These are phyloP conservation scores for Grammomys dolichurus DNA, from an alignment of 2,113 vertebrate genomes.

Conservation along the genomic window DNA sequence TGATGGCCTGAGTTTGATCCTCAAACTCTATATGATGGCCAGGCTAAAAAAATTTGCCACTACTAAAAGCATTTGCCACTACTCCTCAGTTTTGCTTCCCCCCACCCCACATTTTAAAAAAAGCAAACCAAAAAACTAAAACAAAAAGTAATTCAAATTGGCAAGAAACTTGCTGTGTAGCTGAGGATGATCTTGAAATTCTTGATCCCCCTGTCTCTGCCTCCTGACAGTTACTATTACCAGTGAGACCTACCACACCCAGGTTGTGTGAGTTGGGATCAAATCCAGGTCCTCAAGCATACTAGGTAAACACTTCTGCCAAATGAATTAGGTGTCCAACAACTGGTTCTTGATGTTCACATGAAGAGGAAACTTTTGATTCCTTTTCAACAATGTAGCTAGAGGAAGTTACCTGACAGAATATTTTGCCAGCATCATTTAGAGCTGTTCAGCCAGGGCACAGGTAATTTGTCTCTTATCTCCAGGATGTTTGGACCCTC, in stretches of 20 bases:
- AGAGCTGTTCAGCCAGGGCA: not conserved
- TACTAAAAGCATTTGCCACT: not conserved
- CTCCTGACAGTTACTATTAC: not conserved
- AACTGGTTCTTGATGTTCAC: not conserved
- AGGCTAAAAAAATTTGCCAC: too few species aligned
- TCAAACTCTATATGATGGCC: not conserved
- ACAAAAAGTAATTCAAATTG: not conserved
- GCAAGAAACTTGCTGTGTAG: not conserved
- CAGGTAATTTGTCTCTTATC: slow-evolving; percentile 7
- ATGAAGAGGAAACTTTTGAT: not conserved
- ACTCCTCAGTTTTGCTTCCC: not conserved
- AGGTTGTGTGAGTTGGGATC: not conserved
- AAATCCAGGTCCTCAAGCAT: not conserved
- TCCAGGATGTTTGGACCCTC: not conserved
- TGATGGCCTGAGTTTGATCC: not conserved
- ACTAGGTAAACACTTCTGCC: not conserved
- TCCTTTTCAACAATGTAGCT: not conserved
- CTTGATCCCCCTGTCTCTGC: not conserved
- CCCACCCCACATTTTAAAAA: not conserved
- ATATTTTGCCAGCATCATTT: not conserved
- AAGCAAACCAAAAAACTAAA: too few species aligned
- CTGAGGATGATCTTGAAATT: not conserved
- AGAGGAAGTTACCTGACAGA: not conserved
- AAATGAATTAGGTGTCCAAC: not conserved
- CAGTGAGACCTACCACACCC: not conserved